Percentiles rank a stretch among this genome's conserved stretches.
phyloP scores from a whole-genome alignment of 2,888 invertebrate species.

The Prenolepis imparis region DNA sequence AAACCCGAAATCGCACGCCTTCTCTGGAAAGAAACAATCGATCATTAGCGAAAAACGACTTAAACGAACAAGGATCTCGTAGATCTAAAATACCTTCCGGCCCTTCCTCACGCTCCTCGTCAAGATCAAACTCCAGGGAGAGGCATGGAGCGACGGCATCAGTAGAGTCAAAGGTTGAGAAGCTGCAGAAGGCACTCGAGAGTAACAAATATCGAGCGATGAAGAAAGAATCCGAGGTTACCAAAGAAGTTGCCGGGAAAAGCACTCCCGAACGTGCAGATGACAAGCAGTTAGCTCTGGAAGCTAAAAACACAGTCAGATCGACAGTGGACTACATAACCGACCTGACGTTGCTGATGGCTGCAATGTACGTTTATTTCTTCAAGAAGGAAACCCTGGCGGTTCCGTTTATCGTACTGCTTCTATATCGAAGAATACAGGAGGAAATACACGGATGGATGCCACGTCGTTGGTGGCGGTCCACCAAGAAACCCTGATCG shows the following conservation, averaged over 20 bases:
- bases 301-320: conserved; percentile 90
- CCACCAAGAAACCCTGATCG: conserved; percentile 65
- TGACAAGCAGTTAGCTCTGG: conserved; percentile 87
- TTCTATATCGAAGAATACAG: conserved; percentile 92
- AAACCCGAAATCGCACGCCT: conserved; percentile 71
- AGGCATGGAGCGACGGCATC: conserved; percentile 80
- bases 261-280: conserved; percentile 56
- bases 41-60: conserved; percentile 65
- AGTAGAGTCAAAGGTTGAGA: conserved; percentile 84
- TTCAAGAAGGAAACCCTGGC: conserved; percentile 93
- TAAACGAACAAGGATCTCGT: conserved; percentile 63
- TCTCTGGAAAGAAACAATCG: conserved; percentile 69
- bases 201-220: conserved; percentile 72
- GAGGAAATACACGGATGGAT: conserved; percentile 87
- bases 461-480: conserved; percentile 76
- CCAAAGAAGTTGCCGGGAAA: conserved; percentile 57
- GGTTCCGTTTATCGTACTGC: conserved; percentile 92
- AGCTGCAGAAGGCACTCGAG: conserved; percentile 76
- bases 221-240: conserved; percentile 62
- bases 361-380: conserved; percentile 94
- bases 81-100: conserved; percentile 78
- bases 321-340: conserved; percentile 91
- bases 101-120: conserved; percentile 77
- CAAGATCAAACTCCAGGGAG: conserved; percentile 81
- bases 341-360: conserved; percentile 91